These are phyloP conservation scores for Heterodera carotae DNA, from an alignment of 1,140 invertebrate genomes.

Conservation along the genomic window DNA sequence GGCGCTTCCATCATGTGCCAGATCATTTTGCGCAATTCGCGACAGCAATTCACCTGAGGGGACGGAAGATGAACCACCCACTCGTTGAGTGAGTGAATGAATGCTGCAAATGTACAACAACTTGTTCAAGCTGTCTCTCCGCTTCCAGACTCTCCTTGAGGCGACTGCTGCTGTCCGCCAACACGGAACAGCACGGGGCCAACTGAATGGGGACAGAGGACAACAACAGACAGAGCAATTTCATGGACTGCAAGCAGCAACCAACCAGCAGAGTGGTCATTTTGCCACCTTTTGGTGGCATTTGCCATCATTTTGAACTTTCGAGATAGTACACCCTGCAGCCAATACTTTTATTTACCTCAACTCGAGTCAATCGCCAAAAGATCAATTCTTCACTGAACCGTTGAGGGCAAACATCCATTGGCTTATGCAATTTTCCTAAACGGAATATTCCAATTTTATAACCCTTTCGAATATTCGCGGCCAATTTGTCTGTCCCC, in stretches of 20 bases:
- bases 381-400: constrained; percentile 68
- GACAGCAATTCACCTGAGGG: constrained; percentile 47
- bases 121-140: constrained; percentile 54
- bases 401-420: constrained; percentile 67
- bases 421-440: constrained; percentile 68
- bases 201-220: constrained; percentile 45
- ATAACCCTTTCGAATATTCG: background rate
- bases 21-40: constrained; percentile 48
- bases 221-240: too few species aligned
- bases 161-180: constrained; percentile 35
- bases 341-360: constrained; percentile 54
- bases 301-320: too few species aligned
- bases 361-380: constrained; percentile 67
- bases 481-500: background rate
- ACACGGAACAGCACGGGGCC: constrained; percentile 52
- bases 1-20: constrained; percentile 61
- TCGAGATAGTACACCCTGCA: background rate
- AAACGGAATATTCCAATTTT: constrained; percentile 31
- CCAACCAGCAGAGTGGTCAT: too few species aligned
- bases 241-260: background rate
- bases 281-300: too few species aligned
- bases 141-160: constrained; percentile 39
- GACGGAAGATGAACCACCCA: too few species aligned
- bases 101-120: background rate
- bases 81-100: background rate